These are phyloP conservation scores for Chaetodon trifasciatus DNA, from an alignment of 2,797 vertebrate genomes.

Conservation along the genomic window DNA sequence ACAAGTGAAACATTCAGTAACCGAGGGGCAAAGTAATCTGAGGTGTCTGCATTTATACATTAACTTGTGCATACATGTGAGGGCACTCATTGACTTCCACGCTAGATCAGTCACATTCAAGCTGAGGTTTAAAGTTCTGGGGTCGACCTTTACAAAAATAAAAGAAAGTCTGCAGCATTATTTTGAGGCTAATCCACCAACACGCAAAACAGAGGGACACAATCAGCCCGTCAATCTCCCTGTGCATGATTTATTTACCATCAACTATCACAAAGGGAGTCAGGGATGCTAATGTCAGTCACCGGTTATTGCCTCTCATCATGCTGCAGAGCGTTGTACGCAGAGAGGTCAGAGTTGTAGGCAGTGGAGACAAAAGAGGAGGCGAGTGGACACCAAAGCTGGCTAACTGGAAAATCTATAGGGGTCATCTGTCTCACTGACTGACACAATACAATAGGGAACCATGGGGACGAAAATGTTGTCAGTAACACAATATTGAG, in stretches of 20 bases:
- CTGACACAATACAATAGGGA: slow-evolving; percentile 70
- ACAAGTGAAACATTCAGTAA: slow-evolving; percentile 66
- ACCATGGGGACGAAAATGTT: slow-evolving; percentile 67
- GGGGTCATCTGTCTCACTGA: slow-evolving; percentile 71
- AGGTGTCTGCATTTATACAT: slow-evolving; percentile 35
- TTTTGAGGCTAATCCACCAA: slow-evolving; percentile 2
- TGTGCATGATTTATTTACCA: slow-evolving; percentile 62
- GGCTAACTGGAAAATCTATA: slow-evolving; percentile 74
- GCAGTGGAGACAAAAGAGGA: slow-evolving; percentile 56
- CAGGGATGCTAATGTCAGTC: slow-evolving; percentile 38
- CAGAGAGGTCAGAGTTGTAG: slow-evolving; percentile 50
- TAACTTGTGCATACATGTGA: slow-evolving; percentile 24
- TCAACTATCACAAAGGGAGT: slow-evolving; percentile 29
- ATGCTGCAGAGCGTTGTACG: slow-evolving; percentile 21
- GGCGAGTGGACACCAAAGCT: slow-evolving; percentile 68
- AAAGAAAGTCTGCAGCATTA: background rate
- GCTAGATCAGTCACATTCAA: slow-evolving; percentile 13
- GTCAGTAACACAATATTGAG: slow-evolving; percentile 71
- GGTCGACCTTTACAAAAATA: background rate
- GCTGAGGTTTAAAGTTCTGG: slow-evolving; percentile 1
- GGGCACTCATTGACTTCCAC: slow-evolving; percentile 18
- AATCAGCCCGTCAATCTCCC: slow-evolving; percentile 1
- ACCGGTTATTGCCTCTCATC: slow-evolving; percentile 40
- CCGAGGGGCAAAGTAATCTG: slow-evolving; percentile 49
- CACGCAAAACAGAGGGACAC: background rate